Evolutionary conservation across 2,113 vertebrate species (phyloP).

Genomic region (Tonatia bakeri): DNA sequence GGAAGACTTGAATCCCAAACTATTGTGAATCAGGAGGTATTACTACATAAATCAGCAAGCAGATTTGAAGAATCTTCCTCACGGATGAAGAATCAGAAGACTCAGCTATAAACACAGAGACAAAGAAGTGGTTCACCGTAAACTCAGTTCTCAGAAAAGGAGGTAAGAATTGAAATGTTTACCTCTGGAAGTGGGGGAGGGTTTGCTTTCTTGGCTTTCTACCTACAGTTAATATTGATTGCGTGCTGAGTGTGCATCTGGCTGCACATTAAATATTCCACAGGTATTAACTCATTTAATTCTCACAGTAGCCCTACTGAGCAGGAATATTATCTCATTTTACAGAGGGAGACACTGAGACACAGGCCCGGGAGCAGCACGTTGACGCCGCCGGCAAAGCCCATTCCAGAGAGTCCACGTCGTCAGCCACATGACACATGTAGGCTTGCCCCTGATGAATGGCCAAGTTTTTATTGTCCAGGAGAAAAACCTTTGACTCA

Average conservation of each 20-base stretch:
- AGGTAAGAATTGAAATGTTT: not conserved
- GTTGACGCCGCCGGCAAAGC: not conserved
- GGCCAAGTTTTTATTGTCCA: not conserved
- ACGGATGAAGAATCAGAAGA: not conserved
- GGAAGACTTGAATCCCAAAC: not conserved
- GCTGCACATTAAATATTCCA: not conserved
- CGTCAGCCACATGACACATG: accelerated
- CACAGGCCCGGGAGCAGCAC: not conserved
- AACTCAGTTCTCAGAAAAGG: not conserved
- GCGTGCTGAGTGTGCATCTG: too few relatives aligned
- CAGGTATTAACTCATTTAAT: not conserved
- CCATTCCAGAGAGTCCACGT: not conserved
- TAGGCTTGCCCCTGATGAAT: not conserved
- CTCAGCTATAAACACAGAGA: not conserved
- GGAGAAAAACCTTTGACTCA: not conserved
- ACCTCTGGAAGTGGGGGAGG: not conserved
- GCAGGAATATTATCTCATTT: not conserved
- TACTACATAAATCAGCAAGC: not conserved
- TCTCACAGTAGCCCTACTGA: not conserved
- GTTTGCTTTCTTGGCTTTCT: not conserved
- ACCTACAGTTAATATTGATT: not conserved
- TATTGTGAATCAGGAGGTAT: not conserved
- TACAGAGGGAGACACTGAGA: not conserved
- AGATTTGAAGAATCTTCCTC: too few relatives aligned
- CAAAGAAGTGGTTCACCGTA: not conserved